phyloP scores from a whole-genome alignment of 2,113 vertebrate species.

The Cyprinodon variegatus region DNA sequence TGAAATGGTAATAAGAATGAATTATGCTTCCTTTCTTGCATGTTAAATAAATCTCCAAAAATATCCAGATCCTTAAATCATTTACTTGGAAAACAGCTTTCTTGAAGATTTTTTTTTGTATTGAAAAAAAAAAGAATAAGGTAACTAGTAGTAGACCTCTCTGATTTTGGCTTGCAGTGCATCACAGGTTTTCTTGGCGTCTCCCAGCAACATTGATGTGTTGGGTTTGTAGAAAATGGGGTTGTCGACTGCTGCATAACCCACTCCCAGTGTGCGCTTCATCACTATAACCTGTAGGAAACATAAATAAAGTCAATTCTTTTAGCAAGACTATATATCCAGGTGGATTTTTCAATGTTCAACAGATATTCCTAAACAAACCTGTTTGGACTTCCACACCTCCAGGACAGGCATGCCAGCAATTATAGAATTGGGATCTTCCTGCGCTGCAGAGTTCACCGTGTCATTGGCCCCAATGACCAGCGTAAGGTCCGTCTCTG shows the following conservation, averaged over 20 bases:
- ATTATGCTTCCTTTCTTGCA: conserved; percentile 7
- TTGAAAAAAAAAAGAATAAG: background rate
- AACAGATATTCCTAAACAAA: conserved; percentile 11
- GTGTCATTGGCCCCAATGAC: conserved; percentile 99
- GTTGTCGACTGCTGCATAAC: conserved; percentile 85
- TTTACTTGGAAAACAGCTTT: conserved; percentile 1
- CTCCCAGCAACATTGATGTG: conserved; percentile 80
- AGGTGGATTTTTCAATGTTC: background rate
- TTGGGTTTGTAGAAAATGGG: conserved; percentile 85
- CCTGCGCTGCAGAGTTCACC: conserved; percentile 96
- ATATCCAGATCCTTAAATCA: conserved; percentile 3
- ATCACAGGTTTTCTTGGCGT: conserved; percentile 82
- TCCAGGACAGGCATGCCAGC: conserved; percentile 98
- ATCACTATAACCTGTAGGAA: conserved; percentile 81
- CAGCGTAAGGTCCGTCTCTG: conserved; percentile 93
- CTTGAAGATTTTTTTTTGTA: background rate
- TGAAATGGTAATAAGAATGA: background rate
- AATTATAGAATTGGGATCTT: conserved; percentile 97
- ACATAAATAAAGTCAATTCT: background rate
- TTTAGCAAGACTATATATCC: background rate
- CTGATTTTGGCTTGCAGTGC: conserved; percentile 76
- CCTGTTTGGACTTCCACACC: conserved; percentile 99
- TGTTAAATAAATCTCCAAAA: conserved; percentile 12
- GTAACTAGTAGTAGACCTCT: conserved; percentile 70
- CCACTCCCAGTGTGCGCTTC: conserved; percentile 84